phyloP scores from a whole-genome alignment of 2,113 vertebrate species.

The Lynx canadensis region DNA sequence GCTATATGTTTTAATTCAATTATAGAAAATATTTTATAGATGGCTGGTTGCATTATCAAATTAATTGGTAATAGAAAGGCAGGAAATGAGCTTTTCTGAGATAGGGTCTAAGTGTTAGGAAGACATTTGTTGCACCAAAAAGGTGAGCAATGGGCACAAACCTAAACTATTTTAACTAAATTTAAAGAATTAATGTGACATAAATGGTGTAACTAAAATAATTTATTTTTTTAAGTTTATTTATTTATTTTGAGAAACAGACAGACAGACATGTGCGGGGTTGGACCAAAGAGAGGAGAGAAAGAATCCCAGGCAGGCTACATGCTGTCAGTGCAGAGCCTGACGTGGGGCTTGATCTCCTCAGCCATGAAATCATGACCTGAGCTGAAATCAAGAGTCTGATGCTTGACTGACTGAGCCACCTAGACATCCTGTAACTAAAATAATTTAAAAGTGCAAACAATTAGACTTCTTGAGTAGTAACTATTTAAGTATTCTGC shows the following conservation, averaged over 20 bases:
- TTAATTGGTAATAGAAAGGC: neutral
- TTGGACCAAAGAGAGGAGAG: no score
- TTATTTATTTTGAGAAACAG: no score
- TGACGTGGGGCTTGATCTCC: no score
- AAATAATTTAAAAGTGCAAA: neutral
- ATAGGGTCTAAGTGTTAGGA: neutral
- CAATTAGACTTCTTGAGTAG: neutral
- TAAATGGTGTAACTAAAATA: neutral
- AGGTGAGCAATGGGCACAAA: neutral
- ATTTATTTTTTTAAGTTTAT: no score
- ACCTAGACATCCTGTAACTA: no score
- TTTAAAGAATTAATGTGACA: neutral
- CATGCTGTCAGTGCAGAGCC: no score
- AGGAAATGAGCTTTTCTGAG: neutral
- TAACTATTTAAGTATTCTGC: neutral
- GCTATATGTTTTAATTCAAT: neutral
- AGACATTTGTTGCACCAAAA: constrained; percentile 5
- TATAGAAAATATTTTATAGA: neutral
- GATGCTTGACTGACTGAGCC: no score
- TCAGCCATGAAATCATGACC: no score
- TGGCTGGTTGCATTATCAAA: neutral
- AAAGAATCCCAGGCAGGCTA: no score
- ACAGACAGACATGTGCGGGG: no score
- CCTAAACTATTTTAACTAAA: neutral
- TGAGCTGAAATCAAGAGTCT: no score